Evolutionary conservation across 2,113 vertebrate genomes (phyloP).

Genomic region (Euleptes europaea): DNA sequence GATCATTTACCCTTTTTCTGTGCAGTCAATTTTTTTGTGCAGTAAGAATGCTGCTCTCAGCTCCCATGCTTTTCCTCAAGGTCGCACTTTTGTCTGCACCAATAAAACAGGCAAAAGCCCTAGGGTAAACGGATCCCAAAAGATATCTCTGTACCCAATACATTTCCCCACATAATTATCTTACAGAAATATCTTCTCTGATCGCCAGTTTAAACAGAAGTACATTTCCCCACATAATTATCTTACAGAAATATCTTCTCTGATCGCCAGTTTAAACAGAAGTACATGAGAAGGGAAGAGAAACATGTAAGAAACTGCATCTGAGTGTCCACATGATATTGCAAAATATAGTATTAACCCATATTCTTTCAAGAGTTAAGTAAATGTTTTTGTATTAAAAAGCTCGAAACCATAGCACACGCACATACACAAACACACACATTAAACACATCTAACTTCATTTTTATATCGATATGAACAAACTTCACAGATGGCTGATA

Average conservation of each 20-base stretch:
- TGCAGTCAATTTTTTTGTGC: background rate
- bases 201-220: background rate
- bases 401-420: fast-evolving
- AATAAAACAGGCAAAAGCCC: background rate
- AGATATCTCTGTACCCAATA: background rate
- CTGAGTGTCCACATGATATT: background rate
- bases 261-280: background rate
- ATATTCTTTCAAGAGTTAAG: fast-evolving
- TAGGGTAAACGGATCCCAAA: background rate
- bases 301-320: background rate
- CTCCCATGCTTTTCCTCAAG: background rate
- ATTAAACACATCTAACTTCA: background rate
- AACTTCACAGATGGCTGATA: fast-evolving
- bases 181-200: background rate
- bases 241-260: background rate
- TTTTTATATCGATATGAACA: background rate
- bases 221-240: background rate
- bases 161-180: background rate
- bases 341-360: background rate
- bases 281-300: background rate
- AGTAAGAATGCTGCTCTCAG: background rate
- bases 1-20: background rate
- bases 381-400: background rate
- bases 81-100: background rate
- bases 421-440: background rate